Conservation (phyloP, 2,797 vertebrate genomes). For the Mormyrops boulengeri region DNA sequence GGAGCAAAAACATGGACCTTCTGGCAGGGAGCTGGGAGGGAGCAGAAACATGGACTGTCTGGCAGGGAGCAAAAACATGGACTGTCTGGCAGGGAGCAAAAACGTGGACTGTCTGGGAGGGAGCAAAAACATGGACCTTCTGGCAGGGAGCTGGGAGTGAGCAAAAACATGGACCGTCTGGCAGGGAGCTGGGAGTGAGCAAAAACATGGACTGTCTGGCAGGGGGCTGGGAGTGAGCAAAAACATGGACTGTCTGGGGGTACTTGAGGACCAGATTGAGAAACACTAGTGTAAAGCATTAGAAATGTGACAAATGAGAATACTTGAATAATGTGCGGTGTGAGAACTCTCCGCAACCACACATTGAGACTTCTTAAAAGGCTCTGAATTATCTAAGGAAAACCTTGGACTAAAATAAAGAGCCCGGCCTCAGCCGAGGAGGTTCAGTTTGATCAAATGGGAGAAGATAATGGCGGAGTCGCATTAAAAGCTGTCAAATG, state of each 20-base stretch:
- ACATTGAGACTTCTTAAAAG: not conserved
- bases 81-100: not conserved
- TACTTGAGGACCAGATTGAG: not conserved
- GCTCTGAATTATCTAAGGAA: not conserved
- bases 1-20: not conserved
- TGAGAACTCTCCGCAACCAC: not conserved
- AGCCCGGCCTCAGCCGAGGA: not conserved
- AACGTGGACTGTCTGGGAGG: not conserved
- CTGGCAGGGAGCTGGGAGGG: not conserved
- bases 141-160: not conserved
- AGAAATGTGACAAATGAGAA: not conserved
- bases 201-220: not conserved
- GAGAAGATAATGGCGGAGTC: not conserved
- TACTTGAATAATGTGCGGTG: not conserved
- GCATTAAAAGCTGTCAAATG: not conserved
- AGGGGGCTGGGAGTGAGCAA: not conserved
- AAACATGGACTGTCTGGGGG: not conserved
- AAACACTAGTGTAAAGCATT: not conserved
- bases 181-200: not conserved
- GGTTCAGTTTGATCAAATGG: not conserved
- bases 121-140: not conserved
- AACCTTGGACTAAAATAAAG: not conserved
- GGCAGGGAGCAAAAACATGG: not conserved
- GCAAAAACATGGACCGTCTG: not conserved
- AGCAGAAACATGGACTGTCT: not conserved